phyloP scores from a whole-genome alignment of 2,888 invertebrate genomes.

The Acanthosepion esculentum region DNA sequence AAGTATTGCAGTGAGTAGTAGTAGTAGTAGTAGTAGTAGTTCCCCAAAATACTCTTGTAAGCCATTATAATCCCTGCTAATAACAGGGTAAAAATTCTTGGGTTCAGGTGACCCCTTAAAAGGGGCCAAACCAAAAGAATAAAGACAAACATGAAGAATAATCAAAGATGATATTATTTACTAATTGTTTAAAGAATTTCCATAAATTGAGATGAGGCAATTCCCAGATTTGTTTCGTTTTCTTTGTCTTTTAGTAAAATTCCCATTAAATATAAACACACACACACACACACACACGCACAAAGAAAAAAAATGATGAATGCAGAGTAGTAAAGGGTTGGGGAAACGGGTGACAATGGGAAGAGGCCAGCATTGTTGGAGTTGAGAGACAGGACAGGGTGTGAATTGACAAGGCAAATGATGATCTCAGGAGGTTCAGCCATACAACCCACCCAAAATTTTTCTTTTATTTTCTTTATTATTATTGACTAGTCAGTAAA shows the following conservation, averaged over 20 bases:
- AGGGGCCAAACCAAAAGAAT: not conserved
- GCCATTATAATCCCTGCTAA: no score
- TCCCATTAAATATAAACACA: not conserved
- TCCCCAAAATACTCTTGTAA: no score
- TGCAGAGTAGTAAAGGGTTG: not conserved
- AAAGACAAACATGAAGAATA: not conserved
- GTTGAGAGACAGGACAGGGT: not conserved
- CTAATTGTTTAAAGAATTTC: constrained; percentile 33
- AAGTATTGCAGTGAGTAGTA: no score
- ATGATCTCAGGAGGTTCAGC: constrained; percentile 14
- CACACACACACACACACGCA: no score
- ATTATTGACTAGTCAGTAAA: not conserved
- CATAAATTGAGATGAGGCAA: not conserved
- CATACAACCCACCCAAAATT: not conserved
- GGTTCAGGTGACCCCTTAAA: no score
- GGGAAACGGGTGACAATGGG: not conserved
- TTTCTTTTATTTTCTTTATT: not conserved
- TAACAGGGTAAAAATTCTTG: no score
- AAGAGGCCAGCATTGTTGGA: not conserved
- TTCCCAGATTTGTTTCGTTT: not conserved
- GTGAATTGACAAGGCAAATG: not conserved
- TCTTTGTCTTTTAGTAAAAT: not conserved
- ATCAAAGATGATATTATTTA: not conserved
- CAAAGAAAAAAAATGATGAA: not conserved
- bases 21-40: no score